Percentiles rank a stretch among this genome's conserved stretches.
These are phyloP conservation scores for Carapus acus DNA, from an alignment of 2,797 vertebrate species.

Conservation along the genomic window DNA sequence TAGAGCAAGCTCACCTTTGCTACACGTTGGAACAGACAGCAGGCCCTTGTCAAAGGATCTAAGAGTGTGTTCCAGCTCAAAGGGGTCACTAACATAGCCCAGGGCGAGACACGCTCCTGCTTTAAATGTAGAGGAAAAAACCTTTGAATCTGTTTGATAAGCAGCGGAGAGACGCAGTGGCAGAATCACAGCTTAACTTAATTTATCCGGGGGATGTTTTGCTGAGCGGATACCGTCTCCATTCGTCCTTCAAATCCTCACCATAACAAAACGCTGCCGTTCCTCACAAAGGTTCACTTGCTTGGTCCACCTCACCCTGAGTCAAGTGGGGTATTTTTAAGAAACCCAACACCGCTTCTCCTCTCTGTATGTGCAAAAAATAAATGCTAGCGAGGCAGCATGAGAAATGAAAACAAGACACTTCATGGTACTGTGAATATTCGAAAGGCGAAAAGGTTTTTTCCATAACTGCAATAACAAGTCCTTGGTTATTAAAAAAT, in stretches of 20 bases:
- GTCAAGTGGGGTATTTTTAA: conserved; percentile 6
- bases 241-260: conserved; percentile 15
- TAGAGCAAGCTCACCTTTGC: not conserved
- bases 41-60: not conserved
- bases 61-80: not conserved
- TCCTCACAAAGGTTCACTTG: conserved; percentile 6
- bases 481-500: too few relatives aligned
- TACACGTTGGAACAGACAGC: not conserved
- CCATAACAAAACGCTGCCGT: not conserved
- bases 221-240: not conserved
- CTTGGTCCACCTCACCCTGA: not conserved
- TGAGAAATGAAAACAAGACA: too few relatives aligned
- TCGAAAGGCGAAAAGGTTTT: too few relatives aligned
- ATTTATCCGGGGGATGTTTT: not conserved
- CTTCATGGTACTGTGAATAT: too few relatives aligned
- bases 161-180: not conserved
- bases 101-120: not conserved
- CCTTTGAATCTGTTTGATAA: not conserved
- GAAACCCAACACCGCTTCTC: not conserved
- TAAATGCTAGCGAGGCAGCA: not conserved
- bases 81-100: not conserved
- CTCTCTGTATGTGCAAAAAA: conserved; percentile 2
- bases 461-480: too few relatives aligned
- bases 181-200: too few relatives aligned
- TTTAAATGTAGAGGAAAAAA: not conserved